phyloP scores from a whole-genome alignment of 2,113 vertebrate genomes.

The Polyodon spathula region DNA sequence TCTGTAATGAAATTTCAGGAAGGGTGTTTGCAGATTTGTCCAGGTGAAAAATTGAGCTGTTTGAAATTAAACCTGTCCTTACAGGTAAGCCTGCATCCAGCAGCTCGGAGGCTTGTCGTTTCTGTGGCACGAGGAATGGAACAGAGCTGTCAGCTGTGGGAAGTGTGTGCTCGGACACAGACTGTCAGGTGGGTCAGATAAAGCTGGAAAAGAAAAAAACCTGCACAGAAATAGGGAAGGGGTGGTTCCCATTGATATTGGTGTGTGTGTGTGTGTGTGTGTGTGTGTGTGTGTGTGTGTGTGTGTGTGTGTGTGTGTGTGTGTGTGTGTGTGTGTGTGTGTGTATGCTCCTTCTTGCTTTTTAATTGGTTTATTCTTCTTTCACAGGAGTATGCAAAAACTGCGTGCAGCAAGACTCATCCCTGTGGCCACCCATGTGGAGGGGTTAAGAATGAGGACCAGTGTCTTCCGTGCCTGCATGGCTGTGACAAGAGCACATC shows the following conservation, averaged over 20 bases:
- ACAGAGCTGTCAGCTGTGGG: slow-evolving; percentile 92
- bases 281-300: too few species aligned
- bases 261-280: too few species aligned
- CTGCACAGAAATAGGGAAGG: too few species aligned
- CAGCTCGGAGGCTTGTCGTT: slow-evolving; percentile 90
- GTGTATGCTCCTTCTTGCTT: not conserved
- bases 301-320: too few species aligned
- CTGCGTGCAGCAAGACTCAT: slow-evolving; percentile 92
- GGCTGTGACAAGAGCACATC: slow-evolving; percentile 83
- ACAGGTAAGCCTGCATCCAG: slow-evolving; percentile 90
- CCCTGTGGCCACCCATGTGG: slow-evolving; percentile 89
- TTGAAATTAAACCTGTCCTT: slow-evolving; percentile 6
- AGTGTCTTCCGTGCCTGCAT: slow-evolving; percentile 85
- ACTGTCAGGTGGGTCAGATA: slow-evolving; percentile 75
- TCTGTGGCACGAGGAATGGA: slow-evolving; percentile 90
- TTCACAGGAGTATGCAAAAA: slow-evolving; percentile 84
- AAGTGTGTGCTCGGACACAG: slow-evolving; percentile 88
- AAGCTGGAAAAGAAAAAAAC: not conserved
- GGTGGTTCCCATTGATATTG: too few species aligned
- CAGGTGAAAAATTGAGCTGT: not conserved
- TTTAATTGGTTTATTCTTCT: not conserved
- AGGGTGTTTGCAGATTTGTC: not conserved
- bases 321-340: too few species aligned
- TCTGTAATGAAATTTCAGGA: too few species aligned
- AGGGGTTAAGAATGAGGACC: slow-evolving; percentile 88